Conservation (phyloP, 2,113 vertebrate genomes). For the Hydropotes inermis region DNA sequence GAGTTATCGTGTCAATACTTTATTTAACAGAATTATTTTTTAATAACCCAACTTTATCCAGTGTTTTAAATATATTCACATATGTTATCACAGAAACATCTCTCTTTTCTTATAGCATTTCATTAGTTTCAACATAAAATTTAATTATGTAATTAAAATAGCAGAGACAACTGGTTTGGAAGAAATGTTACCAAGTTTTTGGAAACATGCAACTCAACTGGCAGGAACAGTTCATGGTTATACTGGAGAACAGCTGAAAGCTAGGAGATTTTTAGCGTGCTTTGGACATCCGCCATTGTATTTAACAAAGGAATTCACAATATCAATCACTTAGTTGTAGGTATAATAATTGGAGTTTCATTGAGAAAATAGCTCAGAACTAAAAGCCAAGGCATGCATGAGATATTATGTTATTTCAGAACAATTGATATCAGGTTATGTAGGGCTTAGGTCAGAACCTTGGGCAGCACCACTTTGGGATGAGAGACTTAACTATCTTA, state of each 20-base stretch:
- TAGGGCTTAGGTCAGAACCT: neutral
- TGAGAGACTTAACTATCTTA: neutral
- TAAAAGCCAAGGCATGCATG: neutral
- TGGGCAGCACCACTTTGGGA: neutral
- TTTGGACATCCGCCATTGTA: neutral
- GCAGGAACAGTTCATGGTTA: neutral
- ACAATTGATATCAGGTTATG: neutral
- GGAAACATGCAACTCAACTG: neutral
- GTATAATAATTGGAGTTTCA: neutral
- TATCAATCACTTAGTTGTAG: neutral
- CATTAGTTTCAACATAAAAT: neutral
- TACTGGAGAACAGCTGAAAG: neutral
- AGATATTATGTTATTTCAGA: neutral
- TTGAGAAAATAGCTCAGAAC: neutral
- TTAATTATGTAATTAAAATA: conserved; percentile 19
- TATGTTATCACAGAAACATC: neutral
- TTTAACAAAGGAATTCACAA: neutral
- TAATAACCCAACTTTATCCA: neutral
- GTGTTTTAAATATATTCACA: neutral
- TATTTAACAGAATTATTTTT: neutral
- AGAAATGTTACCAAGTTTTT: neutral
- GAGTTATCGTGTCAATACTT: neutral
- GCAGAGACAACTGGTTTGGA: neutral
- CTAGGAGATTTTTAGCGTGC: neutral
- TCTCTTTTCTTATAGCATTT: neutral